Percentiles rank a stretch among this genome's conserved stretches.
phyloP scores from a whole-genome alignment of 2,113 vertebrate species.

The Scophthalmus maximus region DNA sequence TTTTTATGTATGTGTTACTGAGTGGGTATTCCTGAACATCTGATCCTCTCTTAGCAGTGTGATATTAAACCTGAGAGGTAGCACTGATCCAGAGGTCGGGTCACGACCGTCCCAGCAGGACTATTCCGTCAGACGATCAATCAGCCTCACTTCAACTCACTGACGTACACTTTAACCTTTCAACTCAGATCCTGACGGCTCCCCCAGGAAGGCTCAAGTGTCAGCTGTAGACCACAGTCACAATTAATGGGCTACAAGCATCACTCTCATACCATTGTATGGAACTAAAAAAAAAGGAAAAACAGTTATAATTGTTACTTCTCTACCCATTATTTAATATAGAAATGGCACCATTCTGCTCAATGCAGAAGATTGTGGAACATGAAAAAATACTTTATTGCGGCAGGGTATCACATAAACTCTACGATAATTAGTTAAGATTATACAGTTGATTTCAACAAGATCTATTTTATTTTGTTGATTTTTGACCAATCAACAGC shows the following conservation, averaged over 20 bases:
- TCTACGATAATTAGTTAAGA: neutral
- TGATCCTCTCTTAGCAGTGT: conserved; percentile 25
- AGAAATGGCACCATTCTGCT: too few relatives aligned
- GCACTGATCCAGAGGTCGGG: conserved; percentile 57
- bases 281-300: too few relatives aligned
- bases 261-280: neutral
- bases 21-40: conserved; percentile 1
- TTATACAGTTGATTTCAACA: neutral
- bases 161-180: conserved; percentile 61
- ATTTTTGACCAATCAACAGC: too few relatives aligned
- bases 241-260: conserved; percentile 5
- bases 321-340: neutral
- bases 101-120: conserved; percentile 50
- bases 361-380: too few relatives aligned
- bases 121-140: conserved; percentile 46
- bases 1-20: neutral
- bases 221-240: conserved; percentile 1
- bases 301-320: neutral
- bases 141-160: conserved; percentile 48
- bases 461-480: too few relatives aligned
- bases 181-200: conserved; percentile 28
- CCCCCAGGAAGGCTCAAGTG: conserved; percentile 11
- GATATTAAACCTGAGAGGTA: conserved; percentile 47
- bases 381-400: too few relatives aligned
- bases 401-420: neutral